These are phyloP conservation scores for Microtus pennsylvanicus DNA, from an alignment of 2,113 vertebrate genomes.

Conservation along the genomic window DNA sequence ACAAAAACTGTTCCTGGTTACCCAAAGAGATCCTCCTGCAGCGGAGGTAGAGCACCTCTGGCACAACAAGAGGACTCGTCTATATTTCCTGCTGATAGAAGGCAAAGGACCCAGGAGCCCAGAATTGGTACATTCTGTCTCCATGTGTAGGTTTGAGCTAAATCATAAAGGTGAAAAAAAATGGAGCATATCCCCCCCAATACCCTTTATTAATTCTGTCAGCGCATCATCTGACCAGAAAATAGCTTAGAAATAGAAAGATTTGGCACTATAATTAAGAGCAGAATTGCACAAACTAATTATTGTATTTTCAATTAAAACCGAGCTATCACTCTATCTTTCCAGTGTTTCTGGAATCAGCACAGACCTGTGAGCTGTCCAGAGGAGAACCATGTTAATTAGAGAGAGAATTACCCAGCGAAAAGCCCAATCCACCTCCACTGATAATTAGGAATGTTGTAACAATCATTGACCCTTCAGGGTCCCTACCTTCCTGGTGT, in stretches of 20 bases:
- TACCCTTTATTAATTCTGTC: conserved; percentile 54
- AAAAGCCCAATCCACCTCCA: background rate
- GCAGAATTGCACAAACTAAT: conserved; percentile 58
- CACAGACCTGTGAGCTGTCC: conserved; percentile 63
- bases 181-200: background rate
- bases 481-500: background rate
- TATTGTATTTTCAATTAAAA: conserved; percentile 75
- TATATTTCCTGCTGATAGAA: background rate
- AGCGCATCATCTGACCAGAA: conserved; percentile 47
- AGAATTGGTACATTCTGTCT: background rate
- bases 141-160: background rate
- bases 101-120: conserved; percentile 7
- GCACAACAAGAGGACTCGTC: background rate
- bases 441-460: conserved; percentile 59
- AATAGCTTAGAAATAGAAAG: conserved; percentile 47
- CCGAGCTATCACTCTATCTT: conserved; percentile 4
- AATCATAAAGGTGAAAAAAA: background rate
- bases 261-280: conserved; percentile 61
- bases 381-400: conserved; percentile 63
- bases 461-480: conserved; percentile 26
- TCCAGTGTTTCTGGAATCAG: conserved; percentile 68
- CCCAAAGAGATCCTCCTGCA: background rate
- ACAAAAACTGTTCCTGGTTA: background rate
- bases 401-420: conserved; percentile 46
- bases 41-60: background rate